Base-by-base conservation (phyloP, 2,113 vertebrate genomes). In the Athene noctua region DNA sequence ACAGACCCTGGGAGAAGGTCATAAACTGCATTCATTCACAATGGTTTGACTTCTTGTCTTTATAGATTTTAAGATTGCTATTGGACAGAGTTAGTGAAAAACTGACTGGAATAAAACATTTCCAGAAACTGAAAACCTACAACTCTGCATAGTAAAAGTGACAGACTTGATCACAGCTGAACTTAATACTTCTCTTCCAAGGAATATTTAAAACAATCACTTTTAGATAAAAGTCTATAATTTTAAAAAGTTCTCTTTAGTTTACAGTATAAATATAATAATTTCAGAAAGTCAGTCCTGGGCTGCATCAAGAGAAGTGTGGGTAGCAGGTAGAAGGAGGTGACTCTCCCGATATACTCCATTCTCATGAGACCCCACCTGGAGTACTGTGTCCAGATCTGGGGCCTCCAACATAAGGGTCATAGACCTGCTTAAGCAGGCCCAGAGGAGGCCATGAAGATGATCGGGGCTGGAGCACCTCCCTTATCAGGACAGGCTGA, bases 361-460 rank as follows among this genome's bases (percentile, higher is more conserved):
- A 3, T 46, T 46, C 52, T 57, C 0, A 1, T 38, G 65, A 70
- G 15, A 84, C 10, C 23, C 13, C 32, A 54, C 16, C 27, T 55
- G 58, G 15, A 46, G 26, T 46, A 7, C 68, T 73, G 40, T 1
- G 0, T 55, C 6, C 47, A 54, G 32, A 18, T 62, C 19, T 72
- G 38, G 44, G 7, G 26, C 3, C 47, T 15, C 4, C 47, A 73
- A 4, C 32, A 30, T 3, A 36, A 27, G 46, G 12, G 38, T 22
- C 18, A 18, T 3, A 2, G 34, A 54, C 10, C 17, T 46, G 38
- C 2, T 46, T 1, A 11, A 26, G 51, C 1, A 5, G 2, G 29
- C 66, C 42, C 18, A 66, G 40, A 38, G 17, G 11, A 57, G 16
- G 23, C 18, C 18, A 54, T 1, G 0, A 49, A 70, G 7, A 52